Evolutionary conservation across 2,113 vertebrate genomes (phyloP).

Genomic region (Caloenas nicobarica): DNA sequence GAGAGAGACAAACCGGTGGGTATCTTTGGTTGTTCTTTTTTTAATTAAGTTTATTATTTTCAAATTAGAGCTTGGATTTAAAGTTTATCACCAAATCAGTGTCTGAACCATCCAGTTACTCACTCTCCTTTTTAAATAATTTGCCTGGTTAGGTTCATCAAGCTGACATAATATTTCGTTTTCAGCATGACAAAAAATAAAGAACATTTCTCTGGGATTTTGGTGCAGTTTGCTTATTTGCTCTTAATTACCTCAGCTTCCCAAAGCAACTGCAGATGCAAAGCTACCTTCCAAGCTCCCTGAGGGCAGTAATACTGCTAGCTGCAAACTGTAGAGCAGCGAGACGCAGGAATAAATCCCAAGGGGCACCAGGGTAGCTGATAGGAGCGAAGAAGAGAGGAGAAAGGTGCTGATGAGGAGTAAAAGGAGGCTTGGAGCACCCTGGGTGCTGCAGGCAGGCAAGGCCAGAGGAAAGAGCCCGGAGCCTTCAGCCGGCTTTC

Average conservation of each 20-base stretch:
- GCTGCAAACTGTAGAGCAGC: neutral
- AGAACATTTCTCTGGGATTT: neutral
- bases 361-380: neutral
- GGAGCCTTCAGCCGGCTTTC: neutral
- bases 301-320: neutral
- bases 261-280: neutral
- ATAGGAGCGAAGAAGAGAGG: neutral
- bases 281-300: neutral
- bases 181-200: neutral
- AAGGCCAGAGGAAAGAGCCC: too few species aligned
- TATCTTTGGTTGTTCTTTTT: neutral
- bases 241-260: neutral
- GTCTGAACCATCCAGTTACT: neutral
- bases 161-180: neutral
- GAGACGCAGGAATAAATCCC: neutral
- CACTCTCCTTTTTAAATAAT: neutral
- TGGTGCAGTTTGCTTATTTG: neutral
- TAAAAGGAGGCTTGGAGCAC: neutral
- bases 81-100: neutral
- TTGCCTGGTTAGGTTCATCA: neutral
- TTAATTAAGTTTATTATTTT: neutral
- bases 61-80: neutral
- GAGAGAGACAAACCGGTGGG: neutral
- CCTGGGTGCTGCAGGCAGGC: neutral
- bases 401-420: neutral